These are phyloP conservation scores for Semnopithecus entellus DNA, from an alignment of 2,113 vertebrate genomes.

Conservation along the genomic window DNA sequence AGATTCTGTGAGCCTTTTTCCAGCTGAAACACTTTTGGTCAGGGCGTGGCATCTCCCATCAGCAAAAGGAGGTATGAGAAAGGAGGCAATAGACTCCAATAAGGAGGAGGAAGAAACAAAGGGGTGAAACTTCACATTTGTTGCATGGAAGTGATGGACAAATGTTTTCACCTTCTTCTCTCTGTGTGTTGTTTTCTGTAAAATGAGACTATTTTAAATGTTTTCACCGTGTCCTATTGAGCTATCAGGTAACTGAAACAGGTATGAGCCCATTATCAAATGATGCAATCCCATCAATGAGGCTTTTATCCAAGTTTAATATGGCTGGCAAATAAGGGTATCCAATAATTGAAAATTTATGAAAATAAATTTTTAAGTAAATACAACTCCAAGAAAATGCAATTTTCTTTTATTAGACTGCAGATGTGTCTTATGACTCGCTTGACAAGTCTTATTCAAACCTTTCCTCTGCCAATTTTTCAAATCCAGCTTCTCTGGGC, in stretches of 20 bases:
- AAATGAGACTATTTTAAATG: neutral
- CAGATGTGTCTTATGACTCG: neutral
- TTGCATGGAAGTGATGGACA: rapidly evolving
- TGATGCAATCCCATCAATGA: neutral
- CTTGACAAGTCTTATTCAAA: neutral
- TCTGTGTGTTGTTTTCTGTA: neutral
- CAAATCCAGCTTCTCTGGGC: neutral
- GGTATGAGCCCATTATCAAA: neutral
- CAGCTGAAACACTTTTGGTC: neutral
- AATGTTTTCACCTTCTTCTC: neutral
- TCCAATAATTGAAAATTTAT: neutral
- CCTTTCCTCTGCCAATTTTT: neutral
- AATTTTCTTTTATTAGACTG: neutral
- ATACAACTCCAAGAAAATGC: neutral
- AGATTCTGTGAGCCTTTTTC: neutral
- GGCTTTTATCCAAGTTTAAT: neutral
- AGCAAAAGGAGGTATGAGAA: neutral
- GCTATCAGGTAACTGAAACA: neutral
- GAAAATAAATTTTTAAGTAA: neutral
- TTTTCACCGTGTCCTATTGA: neutral
- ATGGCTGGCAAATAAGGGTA: neutral
- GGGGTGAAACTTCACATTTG: neutral
- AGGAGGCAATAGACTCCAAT: neutral
- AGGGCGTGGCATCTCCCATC: neutral
- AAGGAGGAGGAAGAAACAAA: neutral